A percentile compares a stretch with the other conserved stretches of the same genome.
Conservation (phyloP, 35 echinoderm and acorn worm species). For the Eucidaris tribuloides region DNA sequence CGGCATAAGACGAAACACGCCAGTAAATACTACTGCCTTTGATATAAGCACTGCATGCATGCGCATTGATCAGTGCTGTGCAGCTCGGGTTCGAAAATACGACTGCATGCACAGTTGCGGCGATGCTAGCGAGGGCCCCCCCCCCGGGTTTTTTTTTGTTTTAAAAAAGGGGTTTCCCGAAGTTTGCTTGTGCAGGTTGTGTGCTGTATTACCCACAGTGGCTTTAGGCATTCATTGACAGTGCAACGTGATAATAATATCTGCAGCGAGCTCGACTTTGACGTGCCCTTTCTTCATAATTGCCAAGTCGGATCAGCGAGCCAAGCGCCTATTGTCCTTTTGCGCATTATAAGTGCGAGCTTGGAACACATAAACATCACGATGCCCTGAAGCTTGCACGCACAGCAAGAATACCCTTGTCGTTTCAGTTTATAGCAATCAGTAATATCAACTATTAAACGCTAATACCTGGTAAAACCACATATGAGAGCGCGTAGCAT, state of each 20-base stretch:
- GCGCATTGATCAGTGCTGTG: constrained; percentile 3
- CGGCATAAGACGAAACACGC: background rate
- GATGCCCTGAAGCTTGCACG: background rate
- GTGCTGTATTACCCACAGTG: constrained; percentile 3
- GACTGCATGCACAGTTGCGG: background rate
- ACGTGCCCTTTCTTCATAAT: background rate
- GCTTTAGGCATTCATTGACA: constrained; percentile 23
- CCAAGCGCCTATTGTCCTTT: background rate
- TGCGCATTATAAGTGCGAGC: too few relatives aligned
- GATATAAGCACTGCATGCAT: constrained; percentile 23
- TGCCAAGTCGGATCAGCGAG: background rate
- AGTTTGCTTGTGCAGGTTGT: background rate
- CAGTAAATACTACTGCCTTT: background rate
- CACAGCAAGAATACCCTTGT: background rate
- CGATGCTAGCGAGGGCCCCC: too few relatives aligned
- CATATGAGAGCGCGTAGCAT: too few relatives aligned
- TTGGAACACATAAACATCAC: background rate
- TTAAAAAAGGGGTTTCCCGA: background rate
- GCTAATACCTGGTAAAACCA: too few relatives aligned
- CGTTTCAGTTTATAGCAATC: too few relatives aligned
- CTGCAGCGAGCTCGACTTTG: background rate
- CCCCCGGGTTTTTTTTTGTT: too few relatives aligned
- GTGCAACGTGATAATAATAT: background rate
- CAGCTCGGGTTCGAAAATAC: background rate
- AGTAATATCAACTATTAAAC: too few relatives aligned